These are phyloP conservation scores for Kradibia gibbosae DNA, from an alignment of 1,140 invertebrate genomes.

Conservation along the genomic window DNA sequence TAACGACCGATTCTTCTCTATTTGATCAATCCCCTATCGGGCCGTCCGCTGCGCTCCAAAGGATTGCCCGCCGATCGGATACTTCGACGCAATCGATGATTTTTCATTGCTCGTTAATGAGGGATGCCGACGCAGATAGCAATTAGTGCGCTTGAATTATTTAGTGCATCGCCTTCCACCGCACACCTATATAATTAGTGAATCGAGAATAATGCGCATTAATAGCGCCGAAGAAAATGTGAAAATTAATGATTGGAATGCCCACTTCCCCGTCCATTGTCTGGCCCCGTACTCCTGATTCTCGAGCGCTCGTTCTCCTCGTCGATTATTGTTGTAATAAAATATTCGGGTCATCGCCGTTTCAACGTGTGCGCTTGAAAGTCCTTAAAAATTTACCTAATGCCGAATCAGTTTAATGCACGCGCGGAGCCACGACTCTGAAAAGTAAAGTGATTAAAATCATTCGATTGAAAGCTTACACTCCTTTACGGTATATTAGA, in stretches of 20 bases:
- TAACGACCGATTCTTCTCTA: slow-evolving; percentile 38
- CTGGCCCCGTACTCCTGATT: neutral
- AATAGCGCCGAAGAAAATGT: neutral
- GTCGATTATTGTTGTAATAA: no score
- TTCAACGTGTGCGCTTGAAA: no score
- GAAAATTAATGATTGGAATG: neutral
- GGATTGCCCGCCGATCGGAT: neutral
- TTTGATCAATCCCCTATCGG: slow-evolving; percentile 27
- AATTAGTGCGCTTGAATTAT: slow-evolving; percentile 35
- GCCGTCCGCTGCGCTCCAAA: neutral
- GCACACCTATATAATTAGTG: slow-evolving; percentile 15
- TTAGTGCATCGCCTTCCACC: neutral
- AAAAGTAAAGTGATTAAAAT: no score
- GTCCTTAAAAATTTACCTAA: no score
- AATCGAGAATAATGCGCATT: neutral
- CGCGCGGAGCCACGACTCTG: no score
- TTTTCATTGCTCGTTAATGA: slow-evolving; percentile 38
- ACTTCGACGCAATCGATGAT: slow-evolving; percentile 1
- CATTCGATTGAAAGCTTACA: no score
- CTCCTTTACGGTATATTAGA: no score
- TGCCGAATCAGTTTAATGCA: no score
- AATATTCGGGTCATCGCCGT: no score
- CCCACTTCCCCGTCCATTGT: neutral
- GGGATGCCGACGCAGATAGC: neutral
- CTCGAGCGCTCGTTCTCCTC: no score